Base-by-base conservation (phyloP, 2,888 invertebrate species). In the Mellilla xanthometata region DNA sequence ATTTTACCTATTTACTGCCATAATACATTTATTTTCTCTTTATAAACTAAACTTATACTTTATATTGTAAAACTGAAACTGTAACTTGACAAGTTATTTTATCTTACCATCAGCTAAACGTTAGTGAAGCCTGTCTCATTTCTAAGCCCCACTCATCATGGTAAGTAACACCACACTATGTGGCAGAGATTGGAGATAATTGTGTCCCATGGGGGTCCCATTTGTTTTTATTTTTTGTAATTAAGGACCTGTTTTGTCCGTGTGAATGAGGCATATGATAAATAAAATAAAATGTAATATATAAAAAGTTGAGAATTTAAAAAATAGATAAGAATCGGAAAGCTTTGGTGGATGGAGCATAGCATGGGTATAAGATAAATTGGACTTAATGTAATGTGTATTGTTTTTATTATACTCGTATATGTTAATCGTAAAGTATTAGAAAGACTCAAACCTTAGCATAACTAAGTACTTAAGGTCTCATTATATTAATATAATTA, bases 131-230 rank as follows among this genome's bases (percentile, higher is more conserved):
- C 26, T 11, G 39, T 8, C 44, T 30, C 31, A 44, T 51, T 54
- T 52, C 54, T 56, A 36, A 52, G 49, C 56, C 51, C 48, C 59
- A 58, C 62, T 64, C 57, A 49, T 61, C 58, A 63, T 55, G 72
- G 81, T 74, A 81, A 82, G 79, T 60, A 73, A 81, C 77, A 81
- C 82, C 80, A 65, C 58, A 62, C 56, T 59, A 65, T 61, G 56
- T 57, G 62, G 67, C 58, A 60, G 52, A 74, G 79, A 81, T 78
- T 60, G 30, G 19, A 76, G 77, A 80, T 80, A 77, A 76, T 65
- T 59, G 54, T 57, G 54, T 53, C 54, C 45, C 58, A 54, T 50
- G 62, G 65, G 56, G 61, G 63, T 66, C 62, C 58, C 58, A 57
- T 67, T 67, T 64, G 57, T 68, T 48, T 53, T 56, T 56, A 56